Conservation (phyloP, 2,888 invertebrate species). For the Hemaris fuciformis region DNA sequence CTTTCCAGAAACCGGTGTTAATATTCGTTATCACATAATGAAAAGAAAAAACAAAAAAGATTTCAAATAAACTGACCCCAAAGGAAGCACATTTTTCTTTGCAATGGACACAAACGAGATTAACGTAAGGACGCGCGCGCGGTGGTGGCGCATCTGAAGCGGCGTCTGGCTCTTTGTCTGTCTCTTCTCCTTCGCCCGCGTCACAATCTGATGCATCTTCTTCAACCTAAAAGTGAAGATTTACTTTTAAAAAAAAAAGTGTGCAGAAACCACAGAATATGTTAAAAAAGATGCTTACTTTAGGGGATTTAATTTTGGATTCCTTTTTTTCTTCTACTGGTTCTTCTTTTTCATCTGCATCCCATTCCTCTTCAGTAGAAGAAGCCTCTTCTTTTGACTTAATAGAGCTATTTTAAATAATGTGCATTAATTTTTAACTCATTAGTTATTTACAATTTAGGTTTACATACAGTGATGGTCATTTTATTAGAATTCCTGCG, state of each 20-base stretch:
- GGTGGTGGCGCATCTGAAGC: slow-evolving; percentile 77
- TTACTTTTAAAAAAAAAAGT: neutral
- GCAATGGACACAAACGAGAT: slow-evolving; percentile 89
- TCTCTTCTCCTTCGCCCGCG: slow-evolving; percentile 75
- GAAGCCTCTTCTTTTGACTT: slow-evolving; percentile 76
- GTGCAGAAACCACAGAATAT: neutral
- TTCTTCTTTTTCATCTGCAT: slow-evolving; percentile 72
- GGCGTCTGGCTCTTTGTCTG: slow-evolving; percentile 80
- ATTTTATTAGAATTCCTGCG: neutral
- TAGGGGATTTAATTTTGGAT: slow-evolving; percentile 63
- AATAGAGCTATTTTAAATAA: slow-evolving; percentile 53
- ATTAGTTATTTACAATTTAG: neutral
- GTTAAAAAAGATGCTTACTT: slow-evolving; percentile 43
- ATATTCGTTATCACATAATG: too few species aligned
- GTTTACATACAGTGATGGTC: neutral
- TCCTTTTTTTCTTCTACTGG: slow-evolving; percentile 68
- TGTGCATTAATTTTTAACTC: neutral
- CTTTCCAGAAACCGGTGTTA: too few species aligned
- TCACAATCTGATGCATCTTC: slow-evolving; percentile 67
- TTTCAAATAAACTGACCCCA: slow-evolving; percentile 70
- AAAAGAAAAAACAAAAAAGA: too few species aligned
- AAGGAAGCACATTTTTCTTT: slow-evolving; percentile 88
- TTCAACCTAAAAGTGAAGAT: neutral
- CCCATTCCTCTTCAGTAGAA: slow-evolving; percentile 77
- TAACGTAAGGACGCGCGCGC: slow-evolving; percentile 83